Conservation (phyloP, 2,888 invertebrate species). For the Ligdia adustata region DNA sequence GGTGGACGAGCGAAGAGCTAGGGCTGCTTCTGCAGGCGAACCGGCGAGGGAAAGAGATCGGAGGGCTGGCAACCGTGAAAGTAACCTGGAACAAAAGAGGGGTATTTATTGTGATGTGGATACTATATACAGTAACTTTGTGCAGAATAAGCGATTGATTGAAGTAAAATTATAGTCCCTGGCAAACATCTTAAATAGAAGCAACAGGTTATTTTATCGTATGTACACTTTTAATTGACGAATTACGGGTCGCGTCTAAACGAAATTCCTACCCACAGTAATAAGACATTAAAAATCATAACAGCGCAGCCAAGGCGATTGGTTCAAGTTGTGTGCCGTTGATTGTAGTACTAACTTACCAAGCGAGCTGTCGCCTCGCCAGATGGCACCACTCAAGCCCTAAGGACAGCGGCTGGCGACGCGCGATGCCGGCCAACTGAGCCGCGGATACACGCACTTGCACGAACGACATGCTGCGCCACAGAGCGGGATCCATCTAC, state of each 20-base stretch:
- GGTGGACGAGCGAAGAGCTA: constrained; percentile 91
- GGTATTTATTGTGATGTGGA: too few relatives aligned
- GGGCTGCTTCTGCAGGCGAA: constrained; percentile 89
- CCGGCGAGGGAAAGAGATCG: constrained; percentile 92
- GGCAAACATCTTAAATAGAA: too few relatives aligned
- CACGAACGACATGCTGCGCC: constrained; percentile 93
- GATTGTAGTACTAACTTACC: too few relatives aligned
- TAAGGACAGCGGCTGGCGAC: constrained; percentile 94
- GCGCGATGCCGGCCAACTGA: constrained; percentile 92
- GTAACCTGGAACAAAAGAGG: constrained; percentile 82
- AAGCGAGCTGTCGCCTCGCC: constrained; percentile 93
- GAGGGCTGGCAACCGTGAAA: constrained; percentile 92
- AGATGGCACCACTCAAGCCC: constrained; percentile 95
- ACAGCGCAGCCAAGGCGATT: too few relatives aligned
- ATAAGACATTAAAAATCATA: background rate
- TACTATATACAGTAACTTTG: too few relatives aligned
- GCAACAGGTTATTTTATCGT: too few relatives aligned
- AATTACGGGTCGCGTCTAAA: too few relatives aligned
- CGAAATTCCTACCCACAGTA: too few relatives aligned
- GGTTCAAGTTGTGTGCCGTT: too few relatives aligned
- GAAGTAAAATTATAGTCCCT: too few relatives aligned
- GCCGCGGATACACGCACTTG: constrained; percentile 89
- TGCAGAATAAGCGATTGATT: too few relatives aligned
- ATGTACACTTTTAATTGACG: too few relatives aligned
- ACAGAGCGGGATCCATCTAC: constrained; percentile 91